These are phyloP conservation scores for Eustalomyia histrio DNA, from an alignment of 2,888 invertebrate genomes.

Conservation along the genomic window DNA sequence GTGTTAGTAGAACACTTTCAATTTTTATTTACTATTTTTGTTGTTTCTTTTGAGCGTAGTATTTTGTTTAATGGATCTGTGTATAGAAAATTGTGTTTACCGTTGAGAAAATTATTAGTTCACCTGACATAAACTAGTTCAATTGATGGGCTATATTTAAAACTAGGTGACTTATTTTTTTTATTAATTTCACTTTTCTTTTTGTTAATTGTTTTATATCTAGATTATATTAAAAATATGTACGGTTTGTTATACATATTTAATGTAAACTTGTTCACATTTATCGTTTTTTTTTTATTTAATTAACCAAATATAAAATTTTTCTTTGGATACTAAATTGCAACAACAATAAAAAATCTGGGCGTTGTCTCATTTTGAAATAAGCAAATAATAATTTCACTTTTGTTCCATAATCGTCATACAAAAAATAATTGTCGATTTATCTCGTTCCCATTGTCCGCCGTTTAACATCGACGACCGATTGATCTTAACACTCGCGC, in stretches of 20 bases:
- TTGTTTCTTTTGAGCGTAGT: background rate
- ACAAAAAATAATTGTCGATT: constrained; percentile 30
- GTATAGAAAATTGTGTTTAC: constrained; percentile 11
- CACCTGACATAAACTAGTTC: constrained; percentile 12
- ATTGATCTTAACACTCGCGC: constrained; percentile 78
- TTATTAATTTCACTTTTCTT: background rate
- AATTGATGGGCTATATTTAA: background rate
- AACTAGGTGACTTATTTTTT: background rate
- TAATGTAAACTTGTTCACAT: background rate
- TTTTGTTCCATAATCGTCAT: constrained; percentile 38
- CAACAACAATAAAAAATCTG: constrained; percentile 28
- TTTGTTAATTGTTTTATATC: background rate
- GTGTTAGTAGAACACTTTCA: constrained; percentile 78
- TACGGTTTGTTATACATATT: background rate
- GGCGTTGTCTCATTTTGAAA: constrained; percentile 59
- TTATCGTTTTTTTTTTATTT: background rate
- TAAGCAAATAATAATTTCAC: constrained; percentile 38
- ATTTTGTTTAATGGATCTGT: constrained; percentile 22
- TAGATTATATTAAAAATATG: background rate
- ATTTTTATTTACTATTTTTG: constrained; percentile 68
- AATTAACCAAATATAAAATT: background rate
- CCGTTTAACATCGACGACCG: constrained; percentile 56
- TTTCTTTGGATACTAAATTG: background rate
- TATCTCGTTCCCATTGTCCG: constrained; percentile 27
- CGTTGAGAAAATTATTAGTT: background rate